A percentile compares a stretch with the other conserved stretches of the same genome.
phyloP scores from a whole-genome alignment of 2,113 vertebrate genomes.

The Archilochus colubris region DNA sequence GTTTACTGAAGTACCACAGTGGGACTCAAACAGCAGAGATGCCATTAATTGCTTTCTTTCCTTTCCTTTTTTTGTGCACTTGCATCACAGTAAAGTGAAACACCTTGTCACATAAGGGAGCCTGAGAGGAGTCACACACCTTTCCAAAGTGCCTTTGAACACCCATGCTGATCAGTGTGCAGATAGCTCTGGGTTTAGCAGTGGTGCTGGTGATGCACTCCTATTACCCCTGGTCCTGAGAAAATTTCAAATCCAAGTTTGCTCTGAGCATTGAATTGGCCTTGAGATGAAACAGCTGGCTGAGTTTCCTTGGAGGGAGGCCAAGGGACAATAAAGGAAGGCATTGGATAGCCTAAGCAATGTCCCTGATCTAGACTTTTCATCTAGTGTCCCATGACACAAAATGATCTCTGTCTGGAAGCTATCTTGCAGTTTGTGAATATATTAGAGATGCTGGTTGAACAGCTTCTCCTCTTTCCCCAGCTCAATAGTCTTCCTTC shows the following conservation, averaged over 20 bases:
- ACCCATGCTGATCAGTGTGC: fast-evolving
- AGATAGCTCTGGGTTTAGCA: background rate
- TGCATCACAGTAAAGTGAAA: fast-evolving
- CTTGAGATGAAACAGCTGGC: slow-evolving; percentile 38
- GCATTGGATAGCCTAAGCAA: background rate
- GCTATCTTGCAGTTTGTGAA: background rate
- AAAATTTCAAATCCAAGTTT: background rate
- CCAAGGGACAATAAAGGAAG: background rate
- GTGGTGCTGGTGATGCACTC: background rate
- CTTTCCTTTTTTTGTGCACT: background rate
- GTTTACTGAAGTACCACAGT: background rate
- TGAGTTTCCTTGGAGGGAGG: slow-evolving; percentile 37
- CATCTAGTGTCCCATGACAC: background rate
- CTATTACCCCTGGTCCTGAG: background rate
- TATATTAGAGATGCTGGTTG: background rate
- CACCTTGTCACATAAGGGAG: fast-evolving
- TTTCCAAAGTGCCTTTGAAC: background rate
- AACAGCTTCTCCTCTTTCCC: background rate
- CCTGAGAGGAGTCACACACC: background rate
- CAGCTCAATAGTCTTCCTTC: background rate
- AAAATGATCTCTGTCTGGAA: background rate
- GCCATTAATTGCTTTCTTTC: background rate
- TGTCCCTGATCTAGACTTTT: slow-evolving; percentile 17
- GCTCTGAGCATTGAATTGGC: slow-evolving; percentile 30
- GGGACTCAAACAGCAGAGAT: background rate